phyloP scores from a whole-genome alignment of 2,888 invertebrate species.

The Cheilosia impressa region DNA sequence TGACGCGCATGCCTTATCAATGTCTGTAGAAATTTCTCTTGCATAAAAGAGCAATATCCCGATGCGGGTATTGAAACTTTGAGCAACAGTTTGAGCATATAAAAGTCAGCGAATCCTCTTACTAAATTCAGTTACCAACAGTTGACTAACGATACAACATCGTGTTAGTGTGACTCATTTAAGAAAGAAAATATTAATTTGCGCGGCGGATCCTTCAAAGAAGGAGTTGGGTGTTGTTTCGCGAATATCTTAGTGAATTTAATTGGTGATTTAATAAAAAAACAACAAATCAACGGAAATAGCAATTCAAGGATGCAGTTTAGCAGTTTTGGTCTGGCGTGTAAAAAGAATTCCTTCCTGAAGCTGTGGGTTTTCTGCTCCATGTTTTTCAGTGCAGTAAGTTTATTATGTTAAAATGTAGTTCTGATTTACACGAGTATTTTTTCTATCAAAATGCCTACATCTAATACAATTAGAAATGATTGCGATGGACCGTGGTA shows the following conservation, averaged over 20 bases:
- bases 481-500: no score
- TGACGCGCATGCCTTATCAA: conserved; percentile 57
- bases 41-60: conserved; percentile 46
- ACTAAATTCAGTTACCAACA: conserved; percentile 55
- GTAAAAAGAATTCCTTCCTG: conserved; percentile 49
- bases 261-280: not conserved
- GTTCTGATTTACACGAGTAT: not conserved
- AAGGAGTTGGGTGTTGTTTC: not conserved
- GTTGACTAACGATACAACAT: conserved; percentile 48
- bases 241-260: conserved; percentile 5
- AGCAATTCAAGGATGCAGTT: conserved; percentile 55
- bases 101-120: conserved; percentile 41
- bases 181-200: conserved; percentile 15
- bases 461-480: no score
- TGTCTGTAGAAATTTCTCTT: conserved; percentile 37
- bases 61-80: not conserved
- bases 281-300: conserved; percentile 1
- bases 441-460: no score
- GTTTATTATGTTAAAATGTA: conserved; percentile 13
- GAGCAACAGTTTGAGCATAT: conserved; percentile 68
- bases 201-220: conserved; percentile 34
- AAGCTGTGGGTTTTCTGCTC: conserved; percentile 62
- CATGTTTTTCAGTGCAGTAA: conserved; percentile 66
- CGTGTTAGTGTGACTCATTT: not conserved
- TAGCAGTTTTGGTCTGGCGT: conserved; percentile 55